Evolutionary conservation across 2,888 invertebrate genomes (phyloP).

Genomic region (Copidosoma aretas): DNA sequence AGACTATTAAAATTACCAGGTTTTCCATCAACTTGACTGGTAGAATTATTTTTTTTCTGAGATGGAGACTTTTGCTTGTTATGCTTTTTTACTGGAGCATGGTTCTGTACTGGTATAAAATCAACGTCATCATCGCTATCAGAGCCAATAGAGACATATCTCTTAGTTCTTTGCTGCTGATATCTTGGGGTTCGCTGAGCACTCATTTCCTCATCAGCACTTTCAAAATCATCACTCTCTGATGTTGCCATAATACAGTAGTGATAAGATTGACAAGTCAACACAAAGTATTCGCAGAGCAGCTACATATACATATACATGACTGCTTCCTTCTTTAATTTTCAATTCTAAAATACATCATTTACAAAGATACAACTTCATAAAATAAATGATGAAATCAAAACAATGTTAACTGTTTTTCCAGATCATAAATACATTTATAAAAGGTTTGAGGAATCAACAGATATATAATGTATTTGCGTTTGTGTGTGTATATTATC

Average conservation of each 20-base stretch:
- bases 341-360: too few species aligned
- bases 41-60: background rate
- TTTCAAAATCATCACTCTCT: slow-evolving; percentile 79
- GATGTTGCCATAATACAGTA: slow-evolving; percentile 68
- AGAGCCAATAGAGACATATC: slow-evolving; percentile 51
- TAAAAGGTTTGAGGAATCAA: too few species aligned
- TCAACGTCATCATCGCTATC: slow-evolving; percentile 59
- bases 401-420: too few species aligned
- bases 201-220: slow-evolving; percentile 75
- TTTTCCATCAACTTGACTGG: slow-evolving; percentile 6
- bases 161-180: slow-evolving; percentile 18
- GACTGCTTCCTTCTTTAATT: too few species aligned
- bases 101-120: slow-evolving; percentile 45
- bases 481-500: too few species aligned
- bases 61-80: background rate
- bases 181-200: slow-evolving; percentile 49
- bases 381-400: too few species aligned
- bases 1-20: slow-evolving; percentile 15
- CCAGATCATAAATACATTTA: too few species aligned
- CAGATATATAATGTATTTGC: too few species aligned
- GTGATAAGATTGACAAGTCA: slow-evolving; percentile 28
- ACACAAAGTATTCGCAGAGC: background rate
- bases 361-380: too few species aligned
- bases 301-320: too few species aligned
- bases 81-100: slow-evolving; percentile 18